A percentile compares a stretch with the other conserved stretches of the same genome.
Evolutionary conservation across 1,140 invertebrate species (phyloP).

Genomic region (Conus betulinus): DNA sequence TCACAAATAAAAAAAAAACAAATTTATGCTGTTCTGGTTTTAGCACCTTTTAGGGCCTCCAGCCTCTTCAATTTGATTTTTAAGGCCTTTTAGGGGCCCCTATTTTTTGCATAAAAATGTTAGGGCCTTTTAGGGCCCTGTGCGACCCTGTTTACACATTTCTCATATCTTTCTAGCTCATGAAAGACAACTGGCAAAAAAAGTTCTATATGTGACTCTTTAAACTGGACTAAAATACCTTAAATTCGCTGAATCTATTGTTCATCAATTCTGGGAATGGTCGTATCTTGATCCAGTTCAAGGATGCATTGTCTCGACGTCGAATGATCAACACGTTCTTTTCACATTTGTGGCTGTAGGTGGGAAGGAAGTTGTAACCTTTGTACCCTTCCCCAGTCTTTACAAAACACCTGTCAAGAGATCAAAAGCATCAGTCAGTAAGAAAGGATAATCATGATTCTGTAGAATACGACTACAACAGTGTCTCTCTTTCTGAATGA

Average conservation of each 20-base stretch:
- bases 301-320: constrained; percentile 41
- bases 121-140: too few species aligned
- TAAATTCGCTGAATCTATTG: constrained; percentile 33
- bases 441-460: neutral
- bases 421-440: neutral
- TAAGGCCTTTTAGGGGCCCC: too few species aligned
- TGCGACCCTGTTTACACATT: too few species aligned
- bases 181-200: too few species aligned
- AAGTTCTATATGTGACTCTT: too few species aligned
- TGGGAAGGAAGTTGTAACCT: constrained; percentile 51
- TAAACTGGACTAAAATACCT: constrained; percentile 12
- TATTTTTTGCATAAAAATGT: too few species aligned
- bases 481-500: too few species aligned
- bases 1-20: too few species aligned
- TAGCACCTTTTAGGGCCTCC: too few species aligned
- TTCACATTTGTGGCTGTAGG: constrained; percentile 56
- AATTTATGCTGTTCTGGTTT: too few species aligned
- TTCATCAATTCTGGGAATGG: constrained; percentile 22
- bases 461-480: neutral
- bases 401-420: constrained; percentile 48
- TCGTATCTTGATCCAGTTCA: constrained; percentile 49
- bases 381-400: constrained; percentile 65
- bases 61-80: too few species aligned
- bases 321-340: constrained; percentile 60
- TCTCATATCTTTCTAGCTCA: too few species aligned